Evolutionary conservation across 2,797 vertebrate species (phyloP).

Genomic region (Gambelia wislizenii): DNA sequence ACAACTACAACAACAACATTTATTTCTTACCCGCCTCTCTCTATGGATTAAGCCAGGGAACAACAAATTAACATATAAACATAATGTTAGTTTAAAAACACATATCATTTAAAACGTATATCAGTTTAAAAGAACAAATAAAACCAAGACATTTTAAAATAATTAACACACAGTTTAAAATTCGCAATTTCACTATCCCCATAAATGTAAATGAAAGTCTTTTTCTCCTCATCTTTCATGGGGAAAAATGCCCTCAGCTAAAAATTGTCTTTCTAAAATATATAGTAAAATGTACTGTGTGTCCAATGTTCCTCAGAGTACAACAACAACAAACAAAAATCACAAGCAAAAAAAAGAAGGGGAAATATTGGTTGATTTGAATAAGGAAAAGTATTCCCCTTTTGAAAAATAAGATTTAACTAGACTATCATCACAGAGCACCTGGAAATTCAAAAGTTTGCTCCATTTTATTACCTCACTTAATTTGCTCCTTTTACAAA

Average conservation of each 20-base stretch:
- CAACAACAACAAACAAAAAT: neutral
- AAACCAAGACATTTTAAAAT: too few species aligned
- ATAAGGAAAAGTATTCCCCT: constrained; percentile 6
- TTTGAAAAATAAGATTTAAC: constrained; percentile 12
- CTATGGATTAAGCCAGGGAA: too few species aligned
- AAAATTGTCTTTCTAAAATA: neutral
- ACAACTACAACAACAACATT: too few species aligned
- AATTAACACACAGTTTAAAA: too few species aligned
- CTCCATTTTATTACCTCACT: constrained; percentile 41
- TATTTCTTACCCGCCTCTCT: too few species aligned
- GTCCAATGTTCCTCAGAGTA: neutral
- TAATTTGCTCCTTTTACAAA: constrained; percentile 57
- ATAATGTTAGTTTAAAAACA: too few species aligned
- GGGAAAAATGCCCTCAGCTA: neutral
- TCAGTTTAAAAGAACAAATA: too few species aligned
- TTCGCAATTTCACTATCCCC: too few species aligned
- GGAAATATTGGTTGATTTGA: constrained; percentile 33
- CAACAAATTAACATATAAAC: too few species aligned
- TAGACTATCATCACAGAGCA: constrained; percentile 25
- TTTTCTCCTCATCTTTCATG: neutral
- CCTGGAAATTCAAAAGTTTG: constrained; percentile 55
- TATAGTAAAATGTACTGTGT: too few species aligned
- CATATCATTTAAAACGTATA: too few species aligned
- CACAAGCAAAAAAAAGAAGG: constrained; percentile 16
- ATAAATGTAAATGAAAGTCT: neutral